These are phyloP conservation scores for Podarcis muralis DNA, from an alignment of 2,113 vertebrate species.

Conservation along the genomic window DNA sequence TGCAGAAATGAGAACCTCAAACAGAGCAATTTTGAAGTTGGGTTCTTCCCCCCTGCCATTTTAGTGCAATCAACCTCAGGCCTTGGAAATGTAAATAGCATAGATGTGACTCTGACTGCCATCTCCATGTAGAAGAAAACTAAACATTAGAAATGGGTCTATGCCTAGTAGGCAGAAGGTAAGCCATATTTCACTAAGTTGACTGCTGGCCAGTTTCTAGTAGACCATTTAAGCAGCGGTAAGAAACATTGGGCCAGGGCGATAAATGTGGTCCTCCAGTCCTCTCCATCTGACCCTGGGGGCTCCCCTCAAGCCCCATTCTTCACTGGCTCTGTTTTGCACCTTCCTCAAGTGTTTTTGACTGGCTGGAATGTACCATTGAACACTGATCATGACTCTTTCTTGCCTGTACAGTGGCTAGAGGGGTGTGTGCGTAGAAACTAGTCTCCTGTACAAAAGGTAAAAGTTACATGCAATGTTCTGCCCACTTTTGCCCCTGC, in stretches of 20 bases:
- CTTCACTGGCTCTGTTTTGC: too few relatives aligned
- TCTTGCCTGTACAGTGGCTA: too few relatives aligned
- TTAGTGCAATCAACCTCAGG: not conserved
- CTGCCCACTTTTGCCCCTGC: too few relatives aligned
- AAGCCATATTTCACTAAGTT: not conserved
- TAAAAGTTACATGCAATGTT: too few relatives aligned
- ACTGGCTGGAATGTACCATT: too few relatives aligned
- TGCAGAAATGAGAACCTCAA: constrained; percentile 16
- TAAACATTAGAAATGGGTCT: not conserved
- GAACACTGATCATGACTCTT: too few relatives aligned
- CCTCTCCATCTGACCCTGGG: too few relatives aligned
- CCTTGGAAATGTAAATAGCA: not conserved
- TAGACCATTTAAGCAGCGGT: not conserved
- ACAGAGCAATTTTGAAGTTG: not conserved
- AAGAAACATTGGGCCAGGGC: not conserved
- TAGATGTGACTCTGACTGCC: not conserved
- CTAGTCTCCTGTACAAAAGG: too few relatives aligned
- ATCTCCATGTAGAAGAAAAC: not conserved
- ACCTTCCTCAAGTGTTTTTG: too few relatives aligned
- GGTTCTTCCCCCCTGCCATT: not conserved
- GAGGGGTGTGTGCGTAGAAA: too few relatives aligned
- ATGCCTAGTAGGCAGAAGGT: not conserved
- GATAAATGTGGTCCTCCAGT: too few relatives aligned
- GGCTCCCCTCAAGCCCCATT: too few relatives aligned
- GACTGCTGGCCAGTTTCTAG: not conserved